Conservation (phyloP, 2,888 invertebrate genomes). For the Sturmia bella region DNA sequence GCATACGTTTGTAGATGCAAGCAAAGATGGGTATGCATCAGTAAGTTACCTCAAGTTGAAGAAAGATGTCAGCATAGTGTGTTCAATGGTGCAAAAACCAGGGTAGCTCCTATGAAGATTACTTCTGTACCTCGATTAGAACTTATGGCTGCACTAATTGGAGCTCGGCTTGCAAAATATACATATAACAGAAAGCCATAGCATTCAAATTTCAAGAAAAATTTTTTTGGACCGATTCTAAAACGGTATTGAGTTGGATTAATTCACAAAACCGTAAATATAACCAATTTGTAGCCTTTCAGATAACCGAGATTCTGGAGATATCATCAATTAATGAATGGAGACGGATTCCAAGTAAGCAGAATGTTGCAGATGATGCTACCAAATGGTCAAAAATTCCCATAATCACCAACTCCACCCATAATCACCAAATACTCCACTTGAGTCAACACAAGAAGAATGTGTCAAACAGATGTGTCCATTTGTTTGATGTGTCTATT, state of each 20-base stretch:
- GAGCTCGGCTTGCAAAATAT: not conserved
- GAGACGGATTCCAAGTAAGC: slow-evolving; percentile 6
- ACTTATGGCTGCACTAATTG: not conserved
- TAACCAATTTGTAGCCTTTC: not conserved
- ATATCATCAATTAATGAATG: slow-evolving; percentile 6
- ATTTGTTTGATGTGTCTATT: not conserved
- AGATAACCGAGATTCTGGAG: not conserved
- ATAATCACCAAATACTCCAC: not conserved
- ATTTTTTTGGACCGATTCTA: not conserved
- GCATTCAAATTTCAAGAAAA: slow-evolving; percentile 1
- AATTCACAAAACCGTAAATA: not conserved
- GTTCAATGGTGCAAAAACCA: not conserved
- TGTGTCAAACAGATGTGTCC: too few relatives aligned
- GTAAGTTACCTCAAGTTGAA: not conserved
- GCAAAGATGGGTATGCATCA: not conserved
- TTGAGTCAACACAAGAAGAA: slow-evolving; percentile 14
- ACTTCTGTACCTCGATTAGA: not conserved
- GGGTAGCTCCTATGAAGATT: not conserved
- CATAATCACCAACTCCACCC: not conserved
- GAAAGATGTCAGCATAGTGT: not conserved
- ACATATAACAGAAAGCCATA: not conserved
- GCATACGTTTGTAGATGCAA: not conserved
- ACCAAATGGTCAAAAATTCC: slow-evolving; percentile 18
- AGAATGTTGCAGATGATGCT: slow-evolving; percentile 19
- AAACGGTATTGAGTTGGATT: too few relatives aligned